Evolutionary conservation across 2,113 vertebrate species (phyloP), one percentile per base, ranked within the genome.

Genomic region (Theropithecus gelada): DNA sequence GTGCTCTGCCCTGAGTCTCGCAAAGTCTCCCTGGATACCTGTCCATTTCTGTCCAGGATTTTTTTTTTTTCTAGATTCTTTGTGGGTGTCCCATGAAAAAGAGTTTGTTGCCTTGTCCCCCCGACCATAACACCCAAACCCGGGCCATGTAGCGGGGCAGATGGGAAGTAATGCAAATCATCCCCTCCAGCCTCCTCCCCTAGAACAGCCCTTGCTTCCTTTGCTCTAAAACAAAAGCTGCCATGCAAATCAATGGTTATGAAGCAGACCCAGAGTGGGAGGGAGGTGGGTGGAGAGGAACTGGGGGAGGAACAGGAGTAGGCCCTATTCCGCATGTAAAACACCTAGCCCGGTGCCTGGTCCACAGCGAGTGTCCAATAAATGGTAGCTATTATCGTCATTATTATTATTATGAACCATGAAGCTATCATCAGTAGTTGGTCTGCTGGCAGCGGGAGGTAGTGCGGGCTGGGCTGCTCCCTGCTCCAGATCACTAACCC

Each of bases 401-500:
- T 78, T 89, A 94, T 95, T 88, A 92, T 80, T 96, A 96, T 88
- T 94, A 95, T 45, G 72, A 96, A 70, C 95, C 72, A 48, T 43
- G 1, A 81, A 93, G 97, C 95, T 55, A 75, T 79, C 93, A 82
- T 94, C 95, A 27, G 94, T 25, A 66, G 72, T 70, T 68, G 40
- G 97, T 91, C 97, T 85, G 96, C 90, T 86, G 95, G 94, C 98
- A 97, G 97, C 93, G 1, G 98, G 98, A 96, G 88, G 86, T 81
- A n/a, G 13, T 35, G 66, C 10, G 32, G 27, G 87, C 96, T 83
- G 70, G 87, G 94, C 97, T 96, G 96, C 95, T 96, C 97, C 85
- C 85, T 88, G 97, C 97, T 97, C 97, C 98, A 95, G 96, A 96
- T 97, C 97, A 97, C 94, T 97, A 95, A 97, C 97, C 97, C 95